Percentiles rank a stretch among this genome's conserved stretches.
These are phyloP conservation scores for Sander vitreus DNA, from an alignment of 2,113 vertebrate genomes.

Conservation along the genomic window DNA sequence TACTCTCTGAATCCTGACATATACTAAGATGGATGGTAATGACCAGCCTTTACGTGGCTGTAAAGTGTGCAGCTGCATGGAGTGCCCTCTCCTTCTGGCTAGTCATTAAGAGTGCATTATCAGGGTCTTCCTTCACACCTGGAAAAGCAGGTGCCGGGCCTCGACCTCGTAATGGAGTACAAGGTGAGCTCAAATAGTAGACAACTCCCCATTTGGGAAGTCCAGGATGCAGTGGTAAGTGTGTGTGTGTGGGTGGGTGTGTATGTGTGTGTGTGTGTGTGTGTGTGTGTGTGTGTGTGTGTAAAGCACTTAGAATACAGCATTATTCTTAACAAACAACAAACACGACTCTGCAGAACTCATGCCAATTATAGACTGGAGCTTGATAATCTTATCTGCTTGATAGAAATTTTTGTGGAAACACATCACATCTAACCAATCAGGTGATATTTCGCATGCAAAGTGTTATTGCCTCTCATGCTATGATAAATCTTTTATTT, in stretches of 20 bases:
- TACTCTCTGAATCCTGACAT: slow-evolving; percentile 45
- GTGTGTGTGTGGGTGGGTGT: neutral
- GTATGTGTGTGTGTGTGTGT: neutral
- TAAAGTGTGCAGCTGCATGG: slow-evolving; percentile 69
- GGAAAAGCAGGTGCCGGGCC: slow-evolving; percentile 78
- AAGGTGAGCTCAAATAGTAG: slow-evolving; percentile 67
- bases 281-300: neutral
- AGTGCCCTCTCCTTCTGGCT: slow-evolving; percentile 69
- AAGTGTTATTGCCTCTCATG: slow-evolving; percentile 49
- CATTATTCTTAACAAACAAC: neutral
- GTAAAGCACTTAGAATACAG: neutral
- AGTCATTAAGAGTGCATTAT: slow-evolving; percentile 77
- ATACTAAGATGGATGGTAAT: slow-evolving; percentile 73
- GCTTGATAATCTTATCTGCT: slow-evolving; percentile 25
- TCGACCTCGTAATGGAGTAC: slow-evolving; percentile 67
- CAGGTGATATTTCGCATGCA: slow-evolving; percentile 55
- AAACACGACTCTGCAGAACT: neutral
- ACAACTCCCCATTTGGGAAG: slow-evolving; percentile 44
- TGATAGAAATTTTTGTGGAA: slow-evolving; percentile 44
- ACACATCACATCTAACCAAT: slow-evolving; percentile 40
- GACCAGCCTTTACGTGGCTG: slow-evolving; percentile 47
- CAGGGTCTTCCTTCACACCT: slow-evolving; percentile 75
- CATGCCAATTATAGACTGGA: slow-evolving; percentile 4
- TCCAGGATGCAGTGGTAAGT: slow-evolving; percentile 1
- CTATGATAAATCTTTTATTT: slow-evolving; percentile 64